phyloP scores from a whole-genome alignment of 2,113 vertebrate species.

The Anser cygnoides region DNA sequence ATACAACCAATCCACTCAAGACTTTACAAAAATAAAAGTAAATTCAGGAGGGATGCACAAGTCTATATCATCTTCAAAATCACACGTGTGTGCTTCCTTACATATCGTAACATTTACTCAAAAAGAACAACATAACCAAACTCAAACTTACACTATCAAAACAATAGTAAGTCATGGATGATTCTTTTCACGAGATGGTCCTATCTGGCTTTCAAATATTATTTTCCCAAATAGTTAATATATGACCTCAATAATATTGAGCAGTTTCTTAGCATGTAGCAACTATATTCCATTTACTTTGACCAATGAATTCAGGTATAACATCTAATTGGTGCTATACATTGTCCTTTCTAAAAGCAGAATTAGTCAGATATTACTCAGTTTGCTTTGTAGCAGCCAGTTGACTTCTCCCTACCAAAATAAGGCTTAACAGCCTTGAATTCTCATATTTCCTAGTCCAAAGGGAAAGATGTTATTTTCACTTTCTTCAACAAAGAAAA shows the following conservation, averaged over 20 bases:
- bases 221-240: background rate
- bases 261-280: background rate
- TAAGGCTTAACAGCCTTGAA: background rate
- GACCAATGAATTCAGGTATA: background rate
- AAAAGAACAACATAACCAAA: background rate
- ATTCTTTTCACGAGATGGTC: background rate
- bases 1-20: background rate
- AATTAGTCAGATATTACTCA: background rate
- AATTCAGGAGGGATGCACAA: background rate
- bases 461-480: background rate
- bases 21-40: background rate
- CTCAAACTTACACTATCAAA: background rate
- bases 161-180: background rate
- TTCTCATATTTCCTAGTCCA: background rate
- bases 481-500: background rate
- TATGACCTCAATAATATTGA: background rate
- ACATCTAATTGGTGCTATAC: background rate
- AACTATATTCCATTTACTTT: background rate
- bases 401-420: rapidly evolving
- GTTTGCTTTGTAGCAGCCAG: background rate
- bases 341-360: background rate
- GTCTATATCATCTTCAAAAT: background rate
- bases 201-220: background rate
- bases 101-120: background rate
- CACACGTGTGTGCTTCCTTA: background rate